Evolutionary conservation across 2,797 vertebrate species (phyloP).

Genomic region (Microcaecilia unicolor): DNA sequence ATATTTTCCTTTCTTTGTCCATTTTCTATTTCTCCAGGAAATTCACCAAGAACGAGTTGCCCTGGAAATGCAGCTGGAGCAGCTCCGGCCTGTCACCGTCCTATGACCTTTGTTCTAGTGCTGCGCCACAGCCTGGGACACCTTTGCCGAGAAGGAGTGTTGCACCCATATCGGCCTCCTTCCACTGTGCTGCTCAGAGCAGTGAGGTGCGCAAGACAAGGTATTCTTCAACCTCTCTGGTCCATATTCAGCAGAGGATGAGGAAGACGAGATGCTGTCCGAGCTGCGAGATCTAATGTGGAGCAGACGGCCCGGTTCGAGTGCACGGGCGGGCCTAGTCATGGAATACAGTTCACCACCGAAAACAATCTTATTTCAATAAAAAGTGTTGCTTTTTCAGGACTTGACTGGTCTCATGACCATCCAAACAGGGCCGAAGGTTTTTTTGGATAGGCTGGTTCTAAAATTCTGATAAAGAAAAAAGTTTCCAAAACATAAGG

Average conservation of each 20-base stretch:
- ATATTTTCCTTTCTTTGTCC: constrained; percentile 7
- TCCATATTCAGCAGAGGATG: constrained; percentile 14
- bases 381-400: constrained; percentile 31
- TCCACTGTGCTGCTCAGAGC: constrained; percentile 11
- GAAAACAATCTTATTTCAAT: constrained; percentile 40
- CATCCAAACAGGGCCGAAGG: too few species aligned
- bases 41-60: constrained; percentile 85
- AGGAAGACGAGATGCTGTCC: constrained; percentile 29
- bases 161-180: constrained; percentile 8
- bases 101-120: constrained; percentile 50
- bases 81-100: constrained; percentile 74
- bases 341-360: constrained; percentile 22
- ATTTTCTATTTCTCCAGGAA: constrained; percentile 56
- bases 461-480: too few species aligned
- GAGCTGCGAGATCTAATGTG: too few species aligned
- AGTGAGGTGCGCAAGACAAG: neutral
- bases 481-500: too few species aligned
- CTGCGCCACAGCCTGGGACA: constrained; percentile 1
- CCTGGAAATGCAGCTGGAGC: constrained; percentile 85
- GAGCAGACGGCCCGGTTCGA: constrained; percentile 3
- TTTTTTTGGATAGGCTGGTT: too few species aligned
- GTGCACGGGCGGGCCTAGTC: constrained; percentile 10
- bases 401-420: too few species aligned
- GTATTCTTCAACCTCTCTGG: neutral
- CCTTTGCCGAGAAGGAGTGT: constrained; percentile 5